These are phyloP conservation scores for Phallusia fumigata DNA, from an alignment of 23 tunicate species.

Conservation along the genomic window DNA sequence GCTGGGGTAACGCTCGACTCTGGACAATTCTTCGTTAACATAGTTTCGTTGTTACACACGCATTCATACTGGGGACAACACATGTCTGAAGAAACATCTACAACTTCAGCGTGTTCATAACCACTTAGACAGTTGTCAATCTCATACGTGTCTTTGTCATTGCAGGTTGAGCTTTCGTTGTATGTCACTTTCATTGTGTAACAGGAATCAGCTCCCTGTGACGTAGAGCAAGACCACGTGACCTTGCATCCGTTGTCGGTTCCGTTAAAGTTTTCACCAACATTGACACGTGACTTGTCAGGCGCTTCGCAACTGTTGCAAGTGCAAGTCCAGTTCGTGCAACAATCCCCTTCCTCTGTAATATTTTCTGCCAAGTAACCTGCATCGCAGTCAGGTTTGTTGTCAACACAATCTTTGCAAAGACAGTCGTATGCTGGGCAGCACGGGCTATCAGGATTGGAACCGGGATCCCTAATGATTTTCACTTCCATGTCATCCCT, in stretches of 20 bases:
- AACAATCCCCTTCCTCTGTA: background rate
- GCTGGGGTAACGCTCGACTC: too few relatives aligned
- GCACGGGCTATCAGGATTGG: background rate
- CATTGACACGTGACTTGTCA: background rate
- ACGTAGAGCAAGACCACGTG: background rate
- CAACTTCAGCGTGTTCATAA: background rate
- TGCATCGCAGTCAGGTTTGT: too few relatives aligned
- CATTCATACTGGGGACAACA: background rate
- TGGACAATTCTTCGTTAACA: too few relatives aligned
- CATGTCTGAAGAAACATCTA: background rate
- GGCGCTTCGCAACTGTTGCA: background rate
- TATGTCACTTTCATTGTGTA: background rate
- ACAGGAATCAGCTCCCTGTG: background rate
- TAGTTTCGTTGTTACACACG: background rate
- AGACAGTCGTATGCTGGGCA: slow-evolving; percentile 12
- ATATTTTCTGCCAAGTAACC: background rate
- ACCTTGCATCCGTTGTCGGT: background rate
- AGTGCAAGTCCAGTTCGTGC: background rate
- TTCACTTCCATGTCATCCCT: background rate
- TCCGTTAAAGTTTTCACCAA: background rate
- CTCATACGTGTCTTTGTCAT: background rate
- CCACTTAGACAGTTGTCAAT: background rate
- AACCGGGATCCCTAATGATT: background rate
- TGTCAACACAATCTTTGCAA: background rate
- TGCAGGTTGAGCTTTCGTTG: background rate